phyloP scores from a whole-genome alignment of 2,888 invertebrate species.

The Biston betularia region DNA sequence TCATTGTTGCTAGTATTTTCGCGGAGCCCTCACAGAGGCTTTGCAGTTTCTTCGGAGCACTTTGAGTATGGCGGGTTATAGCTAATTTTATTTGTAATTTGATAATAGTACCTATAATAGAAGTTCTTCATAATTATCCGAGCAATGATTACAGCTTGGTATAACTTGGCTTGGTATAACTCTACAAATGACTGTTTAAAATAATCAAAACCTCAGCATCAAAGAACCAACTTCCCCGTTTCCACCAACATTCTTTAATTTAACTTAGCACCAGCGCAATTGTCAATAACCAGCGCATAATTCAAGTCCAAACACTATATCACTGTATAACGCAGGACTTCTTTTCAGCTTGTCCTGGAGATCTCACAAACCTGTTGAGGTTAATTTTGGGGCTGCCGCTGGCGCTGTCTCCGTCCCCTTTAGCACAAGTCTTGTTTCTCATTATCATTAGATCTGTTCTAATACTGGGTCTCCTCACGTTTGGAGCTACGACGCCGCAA shows the following conservation, averaged over 20 bases:
- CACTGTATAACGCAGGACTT: constrained; percentile 82
- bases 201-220: not conserved
- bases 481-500: constrained; percentile 95
- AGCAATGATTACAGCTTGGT: too few relatives aligned
- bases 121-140: too few relatives aligned
- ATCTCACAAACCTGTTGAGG: constrained; percentile 79
- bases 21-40: too few relatives aligned
- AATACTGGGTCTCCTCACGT: constrained; percentile 94
- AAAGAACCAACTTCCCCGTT: constrained; percentile 2
- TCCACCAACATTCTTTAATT: constrained; percentile 6
- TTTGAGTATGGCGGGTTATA: too few relatives aligned
- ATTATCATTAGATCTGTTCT: constrained; percentile 95
- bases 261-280: constrained; percentile 36
- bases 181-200: not conserved
- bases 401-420: constrained; percentile 88
- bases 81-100: too few relatives aligned
- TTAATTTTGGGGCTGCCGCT: constrained; percentile 83
- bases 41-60: too few relatives aligned
- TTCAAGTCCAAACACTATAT: constrained; percentile 51
- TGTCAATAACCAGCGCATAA: constrained; percentile 19
- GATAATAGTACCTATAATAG: too few relatives aligned
- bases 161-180: too few relatives aligned
- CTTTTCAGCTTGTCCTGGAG: constrained; percentile 77
- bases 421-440: constrained; percentile 92
- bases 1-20: too few relatives aligned